These are phyloP conservation scores for Eupithecia centaureata DNA, from an alignment of 2,888 invertebrate species.

Conservation along the genomic window DNA sequence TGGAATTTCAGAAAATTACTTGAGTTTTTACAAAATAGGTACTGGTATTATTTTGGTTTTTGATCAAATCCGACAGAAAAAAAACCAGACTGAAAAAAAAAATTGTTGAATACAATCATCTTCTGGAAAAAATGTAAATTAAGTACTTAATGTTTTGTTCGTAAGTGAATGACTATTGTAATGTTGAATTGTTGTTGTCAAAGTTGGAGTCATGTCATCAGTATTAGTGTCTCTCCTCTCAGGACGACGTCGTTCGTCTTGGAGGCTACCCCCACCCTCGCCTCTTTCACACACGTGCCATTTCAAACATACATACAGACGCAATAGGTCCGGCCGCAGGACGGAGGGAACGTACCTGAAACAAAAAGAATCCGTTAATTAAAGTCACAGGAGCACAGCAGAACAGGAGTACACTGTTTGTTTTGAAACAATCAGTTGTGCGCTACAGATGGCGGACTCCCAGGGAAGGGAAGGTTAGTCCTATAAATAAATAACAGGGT, in stretches of 20 bases:
- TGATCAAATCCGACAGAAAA: too few relatives aligned
- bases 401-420: slow-evolving; percentile 7
- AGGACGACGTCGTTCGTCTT: slow-evolving; percentile 46
- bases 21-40: too few relatives aligned
- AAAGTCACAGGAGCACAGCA: slow-evolving; percentile 15
- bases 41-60: too few relatives aligned
- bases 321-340: neutral
- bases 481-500: neutral
- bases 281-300: slow-evolving; percentile 37
- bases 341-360: slow-evolving; percentile 48
- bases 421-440: slow-evolving; percentile 10
- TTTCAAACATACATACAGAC: slow-evolving; percentile 21
- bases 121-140: neutral
- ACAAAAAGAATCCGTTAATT: slow-evolving; percentile 47
- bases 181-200: slow-evolving; percentile 27
- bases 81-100: too few relatives aligned
- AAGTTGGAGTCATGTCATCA: slow-evolving; percentile 38
- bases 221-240: slow-evolving; percentile 38
- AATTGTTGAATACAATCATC: too few relatives aligned
- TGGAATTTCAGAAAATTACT: too few relatives aligned
- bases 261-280: slow-evolving; percentile 23
- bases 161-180: slow-evolving; percentile 21
- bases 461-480: neutral
- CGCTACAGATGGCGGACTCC: neutral
- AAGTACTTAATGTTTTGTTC: neutral